These are phyloP conservation scores for Plagodis pulveraria DNA, from an alignment of 2,888 invertebrate species.

Conservation along the genomic window DNA sequence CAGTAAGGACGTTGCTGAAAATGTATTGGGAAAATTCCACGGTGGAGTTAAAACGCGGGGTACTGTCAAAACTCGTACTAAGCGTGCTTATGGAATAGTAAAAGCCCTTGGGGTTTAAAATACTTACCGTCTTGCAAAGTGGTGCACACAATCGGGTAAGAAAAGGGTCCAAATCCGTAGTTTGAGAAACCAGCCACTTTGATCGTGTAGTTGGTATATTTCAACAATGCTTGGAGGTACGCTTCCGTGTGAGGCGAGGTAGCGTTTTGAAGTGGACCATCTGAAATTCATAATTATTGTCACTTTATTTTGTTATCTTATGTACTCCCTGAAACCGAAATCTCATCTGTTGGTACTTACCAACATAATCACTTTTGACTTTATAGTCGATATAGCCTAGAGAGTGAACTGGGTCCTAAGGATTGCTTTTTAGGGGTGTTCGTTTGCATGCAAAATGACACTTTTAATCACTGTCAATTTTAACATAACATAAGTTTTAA, in stretches of 20 bases:
- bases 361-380: too few relatives aligned
- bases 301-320: neutral
- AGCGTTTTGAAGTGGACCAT: conserved; percentile 70
- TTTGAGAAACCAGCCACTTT: conserved; percentile 93
- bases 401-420: too few relatives aligned
- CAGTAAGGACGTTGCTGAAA: too few relatives aligned
- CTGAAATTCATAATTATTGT: conserved; percentile 49
- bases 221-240: conserved; percentile 90
- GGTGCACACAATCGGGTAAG: conserved; percentile 89
- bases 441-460: too few relatives aligned
- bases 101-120: neutral
- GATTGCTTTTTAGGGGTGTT: too few relatives aligned
- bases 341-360: too few relatives aligned
- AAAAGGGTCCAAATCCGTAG: conserved; percentile 92
- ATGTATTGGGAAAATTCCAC: too few relatives aligned
- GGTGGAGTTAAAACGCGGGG: too few relatives aligned
- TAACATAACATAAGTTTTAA: too few relatives aligned
- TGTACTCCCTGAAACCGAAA: neutral
- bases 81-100: neutral
- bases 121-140: conserved; percentile 92
- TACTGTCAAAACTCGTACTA: neutral
- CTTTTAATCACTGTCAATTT: too few relatives aligned
- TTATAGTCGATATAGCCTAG: too few relatives aligned
- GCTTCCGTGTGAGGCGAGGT: conserved; percentile 91
- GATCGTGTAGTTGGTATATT: conserved; percentile 94